phyloP scores from a whole-genome alignment of 2,113 vertebrate species.

The Galbula dea region DNA sequence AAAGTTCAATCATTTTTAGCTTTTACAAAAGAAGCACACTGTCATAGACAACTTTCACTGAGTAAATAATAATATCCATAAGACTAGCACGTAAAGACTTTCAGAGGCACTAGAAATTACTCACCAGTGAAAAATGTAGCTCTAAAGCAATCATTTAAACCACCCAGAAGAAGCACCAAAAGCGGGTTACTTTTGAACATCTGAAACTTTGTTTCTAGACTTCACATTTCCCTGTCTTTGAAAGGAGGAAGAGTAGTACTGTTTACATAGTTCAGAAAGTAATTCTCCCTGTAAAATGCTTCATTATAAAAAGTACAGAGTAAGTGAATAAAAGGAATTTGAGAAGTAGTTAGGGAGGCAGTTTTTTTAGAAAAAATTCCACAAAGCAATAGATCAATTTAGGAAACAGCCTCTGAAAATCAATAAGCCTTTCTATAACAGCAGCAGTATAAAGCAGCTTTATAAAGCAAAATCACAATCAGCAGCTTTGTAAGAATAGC shows the following conservation, averaged over 20 bases:
- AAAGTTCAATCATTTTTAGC: neutral
- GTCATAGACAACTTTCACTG: neutral
- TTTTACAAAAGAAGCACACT: neutral
- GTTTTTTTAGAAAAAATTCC: neutral
- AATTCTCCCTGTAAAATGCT: neutral
- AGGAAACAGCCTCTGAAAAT: neutral
- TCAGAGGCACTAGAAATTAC: neutral
- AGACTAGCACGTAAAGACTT: neutral
- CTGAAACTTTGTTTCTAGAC: neutral
- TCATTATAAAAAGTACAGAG: neutral
- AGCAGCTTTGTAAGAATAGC: neutral
- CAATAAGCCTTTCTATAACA: neutral
- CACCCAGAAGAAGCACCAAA: neutral
- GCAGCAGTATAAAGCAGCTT: neutral
- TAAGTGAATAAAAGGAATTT: neutral
- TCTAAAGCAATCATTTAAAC: neutral
- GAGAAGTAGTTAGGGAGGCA: neutral
- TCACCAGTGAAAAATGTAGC: neutral
- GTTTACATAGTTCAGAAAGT: neutral
- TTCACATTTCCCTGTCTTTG: neutral
- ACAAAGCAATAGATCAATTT: neutral
- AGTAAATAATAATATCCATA: neutral
- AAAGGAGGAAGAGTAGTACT: neutral
- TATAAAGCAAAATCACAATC: neutral
- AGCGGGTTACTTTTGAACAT: neutral